Conservation (phyloP, 2,888 invertebrate species). For the Himalopsyche tibetana region DNA sequence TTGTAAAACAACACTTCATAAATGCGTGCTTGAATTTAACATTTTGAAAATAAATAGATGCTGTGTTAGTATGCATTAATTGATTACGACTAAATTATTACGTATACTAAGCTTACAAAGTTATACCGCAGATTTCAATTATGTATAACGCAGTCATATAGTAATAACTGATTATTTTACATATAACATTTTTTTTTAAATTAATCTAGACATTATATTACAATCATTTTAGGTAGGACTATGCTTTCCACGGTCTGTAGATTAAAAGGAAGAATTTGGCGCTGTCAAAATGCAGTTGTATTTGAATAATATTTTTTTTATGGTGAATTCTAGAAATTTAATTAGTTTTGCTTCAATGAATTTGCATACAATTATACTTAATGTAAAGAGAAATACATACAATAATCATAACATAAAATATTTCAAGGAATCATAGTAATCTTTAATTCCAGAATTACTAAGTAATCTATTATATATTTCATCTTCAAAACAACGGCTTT, state of each 20-base stretch:
- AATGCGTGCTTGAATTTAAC: background rate
- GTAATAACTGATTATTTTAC: constrained; percentile 33
- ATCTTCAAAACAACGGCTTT: no score
- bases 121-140: constrained; percentile 51
- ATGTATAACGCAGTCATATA: constrained; percentile 51
- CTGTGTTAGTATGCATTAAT: background rate
- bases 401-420: no score
- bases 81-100: constrained; percentile 48
- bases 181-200: background rate
- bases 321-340: no score
- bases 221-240: constrained; percentile 40
- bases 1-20: background rate
- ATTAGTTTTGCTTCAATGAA: no score
- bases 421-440: no score
- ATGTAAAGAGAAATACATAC: no score
- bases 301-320: background rate
- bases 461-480: no score
- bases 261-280: background rate
- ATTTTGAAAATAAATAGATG: background rate
- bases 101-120: constrained; percentile 57
- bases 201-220: constrained; percentile 27
- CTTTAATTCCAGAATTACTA: no score
- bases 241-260: background rate
- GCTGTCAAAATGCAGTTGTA: background rate
- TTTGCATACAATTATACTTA: no score